Percentiles rank a stretch among this genome's conserved stretches.
Evolutionary conservation across 2,113 vertebrate species (phyloP).

Genomic region (Leucopsar rothschildi): DNA sequence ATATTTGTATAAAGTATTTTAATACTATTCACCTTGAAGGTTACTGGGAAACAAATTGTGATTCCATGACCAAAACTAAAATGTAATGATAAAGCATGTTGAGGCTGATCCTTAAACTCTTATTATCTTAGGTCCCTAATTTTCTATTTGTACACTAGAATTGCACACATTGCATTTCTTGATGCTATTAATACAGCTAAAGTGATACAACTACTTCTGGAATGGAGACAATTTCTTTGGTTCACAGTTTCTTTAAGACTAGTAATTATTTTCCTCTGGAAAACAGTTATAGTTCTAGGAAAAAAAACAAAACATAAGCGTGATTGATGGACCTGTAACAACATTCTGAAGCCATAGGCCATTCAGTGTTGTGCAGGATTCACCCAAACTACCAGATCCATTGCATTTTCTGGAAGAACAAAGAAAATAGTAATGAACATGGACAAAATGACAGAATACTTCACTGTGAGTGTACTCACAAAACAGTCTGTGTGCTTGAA

Average conservation of each 20-base stretch:
- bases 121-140: not conserved
- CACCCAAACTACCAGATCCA: not conserved
- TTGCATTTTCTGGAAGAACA: not conserved
- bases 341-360: not conserved
- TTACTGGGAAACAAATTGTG: not conserved
- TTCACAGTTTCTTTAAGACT: not conserved
- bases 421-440: not conserved
- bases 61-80: not conserved
- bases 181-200: not conserved
- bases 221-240: not conserved
- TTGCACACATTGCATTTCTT: not conserved
- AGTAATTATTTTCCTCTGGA: not conserved
- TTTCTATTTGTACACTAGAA: not conserved
- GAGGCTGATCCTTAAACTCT: not conserved
- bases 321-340: not conserved
- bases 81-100: not conserved
- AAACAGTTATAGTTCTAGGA: not conserved
- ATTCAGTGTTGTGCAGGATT: not conserved
- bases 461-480: not conserved
- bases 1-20: not conserved
- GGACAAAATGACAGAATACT: not conserved
- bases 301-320: fast-evolving
- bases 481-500: not conserved
- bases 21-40: not conserved
- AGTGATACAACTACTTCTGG: not conserved